Conservation (phyloP, 2,797 vertebrate species). For the Austrolebias charrua region DNA sequence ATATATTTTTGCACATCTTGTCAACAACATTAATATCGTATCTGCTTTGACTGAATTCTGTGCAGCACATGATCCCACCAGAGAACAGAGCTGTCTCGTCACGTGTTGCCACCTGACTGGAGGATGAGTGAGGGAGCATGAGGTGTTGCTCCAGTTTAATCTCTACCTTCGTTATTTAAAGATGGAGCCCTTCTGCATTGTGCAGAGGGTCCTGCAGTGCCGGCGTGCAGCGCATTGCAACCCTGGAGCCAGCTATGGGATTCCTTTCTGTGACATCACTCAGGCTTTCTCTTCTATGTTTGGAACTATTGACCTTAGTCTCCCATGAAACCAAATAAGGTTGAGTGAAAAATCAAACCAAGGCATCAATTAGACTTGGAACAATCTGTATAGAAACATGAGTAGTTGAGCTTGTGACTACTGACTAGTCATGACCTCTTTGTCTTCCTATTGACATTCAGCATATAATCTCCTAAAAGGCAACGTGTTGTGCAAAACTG, state of each 20-base stretch:
- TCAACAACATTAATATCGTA: constrained; percentile 6
- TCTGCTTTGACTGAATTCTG: constrained; percentile 15
- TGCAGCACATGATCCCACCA: constrained; percentile 23
- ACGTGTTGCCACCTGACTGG: constrained; percentile 51
- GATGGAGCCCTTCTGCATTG: constrained; percentile 24
- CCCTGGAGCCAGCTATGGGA: constrained; percentile 27
- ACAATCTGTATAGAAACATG: not conserved
- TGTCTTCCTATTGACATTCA: constrained; percentile 1
- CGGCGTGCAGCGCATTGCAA: constrained; percentile 47
- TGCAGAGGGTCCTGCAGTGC: constrained; percentile 47
- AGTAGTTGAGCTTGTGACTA: not conserved
- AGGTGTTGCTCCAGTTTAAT: constrained; percentile 26
- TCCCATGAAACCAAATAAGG: constrained; percentile 18
- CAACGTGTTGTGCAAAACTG: constrained; percentile 14
- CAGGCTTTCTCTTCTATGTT: constrained; percentile 42
- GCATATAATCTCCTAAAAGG: constrained; percentile 29
- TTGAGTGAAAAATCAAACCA: not conserved
- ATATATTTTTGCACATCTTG: constrained; percentile 5
- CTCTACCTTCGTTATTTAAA: constrained; percentile 6
- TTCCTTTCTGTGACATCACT: constrained; percentile 53
- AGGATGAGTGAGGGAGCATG: constrained; percentile 29
- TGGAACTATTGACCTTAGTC: constrained; percentile 24
- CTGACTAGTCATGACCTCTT: constrained; percentile 16
- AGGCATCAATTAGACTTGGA: not conserved
- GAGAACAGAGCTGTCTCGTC: constrained; percentile 13